Base-by-base conservation (phyloP, 2,113 vertebrate species). In the Mobula birostris region DNA sequence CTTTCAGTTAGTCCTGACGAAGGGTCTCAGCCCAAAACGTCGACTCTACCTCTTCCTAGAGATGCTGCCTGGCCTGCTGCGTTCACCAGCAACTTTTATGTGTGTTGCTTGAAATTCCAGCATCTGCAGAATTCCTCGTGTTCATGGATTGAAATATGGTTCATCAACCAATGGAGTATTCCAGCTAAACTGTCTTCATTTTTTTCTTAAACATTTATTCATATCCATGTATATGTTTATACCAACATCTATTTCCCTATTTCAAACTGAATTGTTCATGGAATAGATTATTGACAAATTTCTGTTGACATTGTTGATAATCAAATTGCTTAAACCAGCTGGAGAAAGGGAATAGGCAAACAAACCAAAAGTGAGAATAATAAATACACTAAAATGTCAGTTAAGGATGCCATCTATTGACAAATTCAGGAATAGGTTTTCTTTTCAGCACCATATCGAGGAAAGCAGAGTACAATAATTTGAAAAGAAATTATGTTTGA, bases 401-500 rank as follows among this genome's bases (percentile, higher is more conserved):
- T 93, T 93, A 93, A 93, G 91, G 17, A 0, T 74, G 68, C 70
- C 91, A 93, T 93, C 91, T 93, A 72, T 40, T 93, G 91, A 56
- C 24, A 72, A 74, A 56, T 24, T 11, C 27, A 56, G 11, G 70
- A 48, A 93, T 56, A 56, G 32, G 0, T 56, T 74, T 56, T 72
- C 36, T 48, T 93, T 74, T 74, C 66, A 6, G 40, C 32, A 93
- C 36, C 12, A 8, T 27, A 36, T 61, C 27, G 29, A 12, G 72
- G n/a, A 74, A 76, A 74, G 21, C 21, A 7, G 29, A 66, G 61
- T 61, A 66, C 85, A 90, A 66, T 66, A 90, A 32, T 90, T 90
- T 32, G 32, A 66, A 88, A 15, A 90, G 61, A 32, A 90, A 19
- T 32, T 12, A 68, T 29, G 61, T n/a, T 32, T 85, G 48, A 58